Conservation (phyloP, 1,140 invertebrate genomes). For the Caenorhabditis inopinata region DNA sequence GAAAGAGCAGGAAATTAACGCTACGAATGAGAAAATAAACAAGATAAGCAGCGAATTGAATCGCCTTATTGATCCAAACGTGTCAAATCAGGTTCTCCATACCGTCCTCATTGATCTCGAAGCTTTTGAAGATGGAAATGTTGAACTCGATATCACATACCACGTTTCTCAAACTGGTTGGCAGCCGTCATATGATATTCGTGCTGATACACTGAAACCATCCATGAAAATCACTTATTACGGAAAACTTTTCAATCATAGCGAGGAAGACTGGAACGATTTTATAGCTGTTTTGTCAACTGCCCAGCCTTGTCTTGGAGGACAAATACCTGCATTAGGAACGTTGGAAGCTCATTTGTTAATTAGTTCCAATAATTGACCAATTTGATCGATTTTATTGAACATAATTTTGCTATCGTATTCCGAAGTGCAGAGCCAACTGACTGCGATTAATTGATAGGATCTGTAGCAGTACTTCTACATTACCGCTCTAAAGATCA, state of each 20-base stretch:
- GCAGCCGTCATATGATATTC: slow-evolving; percentile 67
- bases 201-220: slow-evolving; percentile 57
- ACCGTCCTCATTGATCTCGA: not conserved
- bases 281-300: slow-evolving; percentile 66
- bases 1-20: not conserved
- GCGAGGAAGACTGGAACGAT: slow-evolving; percentile 68
- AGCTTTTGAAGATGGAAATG: not conserved
- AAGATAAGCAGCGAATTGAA: not conserved
- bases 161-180: slow-evolving; percentile 65
- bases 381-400: no score
- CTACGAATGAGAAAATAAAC: not conserved
- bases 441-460: no score
- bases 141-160: slow-evolving; percentile 61
- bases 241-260: slow-evolving; percentile 66
- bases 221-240: slow-evolving; percentile 58
- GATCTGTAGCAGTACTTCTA: no score
- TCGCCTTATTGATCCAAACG: not conserved
- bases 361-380: no score
- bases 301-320: slow-evolving; percentile 67
- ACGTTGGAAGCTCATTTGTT: slow-evolving; percentile 60
- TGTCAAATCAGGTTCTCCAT: not conserved
- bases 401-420: no score
- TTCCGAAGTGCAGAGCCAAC: no score
- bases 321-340: slow-evolving; percentile 64
- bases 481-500: no score